These are phyloP conservation scores for Strigamia crassipes DNA, from an alignment of 2,888 invertebrate species.

Conservation along the genomic window DNA sequence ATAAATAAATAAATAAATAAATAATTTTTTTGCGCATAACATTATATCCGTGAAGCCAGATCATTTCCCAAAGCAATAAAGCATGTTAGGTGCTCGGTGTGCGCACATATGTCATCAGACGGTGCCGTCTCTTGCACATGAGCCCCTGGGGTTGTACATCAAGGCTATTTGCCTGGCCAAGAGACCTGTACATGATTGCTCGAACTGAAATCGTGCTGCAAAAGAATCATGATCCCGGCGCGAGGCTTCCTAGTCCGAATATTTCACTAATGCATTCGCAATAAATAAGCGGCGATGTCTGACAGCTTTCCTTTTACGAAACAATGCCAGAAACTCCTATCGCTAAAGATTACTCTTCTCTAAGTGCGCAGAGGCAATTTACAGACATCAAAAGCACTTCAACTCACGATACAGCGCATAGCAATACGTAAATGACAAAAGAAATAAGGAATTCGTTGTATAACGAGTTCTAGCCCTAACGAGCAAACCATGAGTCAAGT, in stretches of 20 bases:
- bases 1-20: neutral
- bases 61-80: conserved; percentile 30
- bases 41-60: neutral
- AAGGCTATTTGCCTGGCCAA: conserved; percentile 35
- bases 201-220: conserved; percentile 23
- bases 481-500: too few relatives aligned
- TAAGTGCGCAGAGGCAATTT: neutral
- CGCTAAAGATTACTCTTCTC: neutral
- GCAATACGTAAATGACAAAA: too few relatives aligned
- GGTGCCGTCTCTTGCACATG: conserved; percentile 19
- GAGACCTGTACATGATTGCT: conserved; percentile 35
- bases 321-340: neutral
- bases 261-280: conserved; percentile 35
- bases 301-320: conserved; percentile 18
- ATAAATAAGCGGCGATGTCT: neutral
- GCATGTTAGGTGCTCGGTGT: neutral
- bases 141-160: conserved; percentile 17
- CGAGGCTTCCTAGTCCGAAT: neutral
- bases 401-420: neutral
- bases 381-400: neutral
- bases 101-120: conserved; percentile 29
- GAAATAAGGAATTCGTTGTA: too few relatives aligned
- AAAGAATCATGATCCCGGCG: conserved; percentile 18
- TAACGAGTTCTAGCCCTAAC: too few relatives aligned
- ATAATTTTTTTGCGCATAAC: neutral